Percentiles rank a stretch among this genome's conserved stretches.
These are phyloP conservation scores for Phrynosoma blainvillii DNA, from an alignment of 2,113 vertebrate genomes.

Conservation along the genomic window DNA sequence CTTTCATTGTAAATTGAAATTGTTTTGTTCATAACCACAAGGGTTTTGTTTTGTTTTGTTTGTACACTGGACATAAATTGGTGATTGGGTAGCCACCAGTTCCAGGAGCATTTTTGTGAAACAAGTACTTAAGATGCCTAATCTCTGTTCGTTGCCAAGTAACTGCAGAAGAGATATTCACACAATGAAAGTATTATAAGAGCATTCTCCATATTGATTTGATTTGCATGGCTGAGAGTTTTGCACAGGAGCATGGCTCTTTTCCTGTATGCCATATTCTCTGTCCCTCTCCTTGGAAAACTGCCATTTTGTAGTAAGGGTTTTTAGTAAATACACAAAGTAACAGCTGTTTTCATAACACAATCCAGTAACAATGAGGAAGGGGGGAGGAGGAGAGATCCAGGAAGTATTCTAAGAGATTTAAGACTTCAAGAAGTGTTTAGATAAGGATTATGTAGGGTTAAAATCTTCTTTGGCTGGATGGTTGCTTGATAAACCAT, in stretches of 20 bases:
- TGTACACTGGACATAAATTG: constrained; percentile 51
- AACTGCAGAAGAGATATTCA: constrained; percentile 57
- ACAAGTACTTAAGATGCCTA: constrained; percentile 62
- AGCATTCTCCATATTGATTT: constrained; percentile 62
- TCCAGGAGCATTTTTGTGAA: constrained; percentile 54
- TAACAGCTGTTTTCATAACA: constrained; percentile 35
- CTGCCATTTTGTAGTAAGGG: constrained; percentile 21
- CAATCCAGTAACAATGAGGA: constrained; percentile 33
- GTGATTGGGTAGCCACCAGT: constrained; percentile 42
- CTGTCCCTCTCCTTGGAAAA: not conserved
- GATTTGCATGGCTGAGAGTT: constrained; percentile 57
- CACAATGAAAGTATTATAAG: constrained; percentile 58
- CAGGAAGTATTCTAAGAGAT: not conserved
- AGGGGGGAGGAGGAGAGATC: not conserved
- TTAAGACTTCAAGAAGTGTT: constrained; percentile 26
- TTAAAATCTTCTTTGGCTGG: constrained; percentile 18
- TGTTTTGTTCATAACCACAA: constrained; percentile 31
- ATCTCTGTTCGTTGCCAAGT: constrained; percentile 65
- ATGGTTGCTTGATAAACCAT: not conserved
- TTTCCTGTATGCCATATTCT: constrained; percentile 34
- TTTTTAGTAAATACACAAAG: constrained; percentile 27
- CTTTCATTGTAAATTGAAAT: constrained; percentile 14
- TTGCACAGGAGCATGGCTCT: constrained; percentile 54
- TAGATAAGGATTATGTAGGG: not conserved
- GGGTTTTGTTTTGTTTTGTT: not conserved